A percentile compares a stretch with the other conserved stretches of the same genome.
Evolutionary conservation across 2,113 vertebrate species (phyloP).

Genomic region (Microtus ochrogaster): DNA sequence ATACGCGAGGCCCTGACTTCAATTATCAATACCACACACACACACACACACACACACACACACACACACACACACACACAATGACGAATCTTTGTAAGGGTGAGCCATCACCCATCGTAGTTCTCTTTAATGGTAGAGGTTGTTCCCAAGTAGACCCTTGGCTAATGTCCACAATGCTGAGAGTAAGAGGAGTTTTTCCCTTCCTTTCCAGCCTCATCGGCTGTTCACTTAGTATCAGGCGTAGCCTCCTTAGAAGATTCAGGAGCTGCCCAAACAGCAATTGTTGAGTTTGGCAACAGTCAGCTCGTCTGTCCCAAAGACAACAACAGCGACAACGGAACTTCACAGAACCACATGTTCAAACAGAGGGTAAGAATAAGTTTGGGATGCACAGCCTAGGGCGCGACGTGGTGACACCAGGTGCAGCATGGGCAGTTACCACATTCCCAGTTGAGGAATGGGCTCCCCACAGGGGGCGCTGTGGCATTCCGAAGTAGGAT

Average conservation of each 20-base stretch:
- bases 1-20: background rate
- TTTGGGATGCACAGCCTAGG: background rate
- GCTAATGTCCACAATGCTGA: background rate
- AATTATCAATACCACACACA: background rate
- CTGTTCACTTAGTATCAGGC: background rate
- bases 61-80: too few species aligned
- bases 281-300: background rate
- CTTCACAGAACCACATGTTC: background rate
- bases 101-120: background rate
- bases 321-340: background rate
- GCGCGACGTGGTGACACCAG: background rate
- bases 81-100: background rate
- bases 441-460: background rate
- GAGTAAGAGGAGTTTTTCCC: background rate
- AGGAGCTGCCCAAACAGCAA: background rate
- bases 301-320: background rate
- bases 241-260: background rate
- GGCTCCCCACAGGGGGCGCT: background rate
- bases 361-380: background rate
- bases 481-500: background rate
- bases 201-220: slow-evolving; percentile 5
- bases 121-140: background rate
- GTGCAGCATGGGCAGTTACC: background rate
- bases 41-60: too few species aligned
- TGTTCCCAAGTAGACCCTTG: background rate